Evolutionary conservation across 2,888 invertebrate species (phyloP).

Genomic region (Ferdinandea cuprea): DNA sequence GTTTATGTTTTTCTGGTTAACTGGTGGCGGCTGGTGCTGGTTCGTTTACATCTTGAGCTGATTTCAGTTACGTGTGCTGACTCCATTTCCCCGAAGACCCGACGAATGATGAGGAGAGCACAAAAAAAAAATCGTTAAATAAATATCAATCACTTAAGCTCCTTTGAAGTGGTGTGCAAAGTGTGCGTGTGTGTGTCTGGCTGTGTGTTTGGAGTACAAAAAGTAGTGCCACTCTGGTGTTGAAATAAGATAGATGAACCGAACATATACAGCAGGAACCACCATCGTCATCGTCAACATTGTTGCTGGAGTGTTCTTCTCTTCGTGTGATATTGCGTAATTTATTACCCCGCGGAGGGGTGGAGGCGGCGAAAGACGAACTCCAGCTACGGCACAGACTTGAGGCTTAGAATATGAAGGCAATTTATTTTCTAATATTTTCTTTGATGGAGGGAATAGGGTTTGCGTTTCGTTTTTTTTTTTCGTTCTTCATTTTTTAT

Average conservation of each 20-base stretch:
- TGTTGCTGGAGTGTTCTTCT: slow-evolving; percentile 21
- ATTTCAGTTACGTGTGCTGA: slow-evolving; percentile 55
- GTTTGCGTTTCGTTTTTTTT: not conserved
- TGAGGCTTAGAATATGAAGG: slow-evolving; percentile 47
- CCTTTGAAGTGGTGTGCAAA: slow-evolving; percentile 66
- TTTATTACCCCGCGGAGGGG: slow-evolving; percentile 37
- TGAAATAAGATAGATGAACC: slow-evolving; percentile 52
- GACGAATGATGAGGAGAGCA: slow-evolving; percentile 34
- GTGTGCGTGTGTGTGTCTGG: not conserved
- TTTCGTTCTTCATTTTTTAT: slow-evolving; percentile 47
- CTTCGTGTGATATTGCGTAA: slow-evolving; percentile 57
- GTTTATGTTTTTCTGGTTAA: slow-evolving; percentile 64
- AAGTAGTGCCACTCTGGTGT: not conserved
- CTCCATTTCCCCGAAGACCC: slow-evolving; percentile 19
- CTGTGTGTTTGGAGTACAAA: not conserved
- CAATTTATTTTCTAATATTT: slow-evolving; percentile 73
- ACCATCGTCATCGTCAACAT: slow-evolving; percentile 5
- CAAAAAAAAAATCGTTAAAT: slow-evolving; percentile 56
- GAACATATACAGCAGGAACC: not conserved
- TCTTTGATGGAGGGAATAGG: slow-evolving; percentile 35
- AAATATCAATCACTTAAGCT: slow-evolving; percentile 73
- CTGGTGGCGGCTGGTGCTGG: slow-evolving; percentile 38
- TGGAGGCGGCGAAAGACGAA: not conserved
- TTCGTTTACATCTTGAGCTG: slow-evolving; percentile 56
- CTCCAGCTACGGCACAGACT: not conserved